Base-by-base conservation (phyloP, 2,797 vertebrate genomes). In the Gambusia yucatana region DNA sequence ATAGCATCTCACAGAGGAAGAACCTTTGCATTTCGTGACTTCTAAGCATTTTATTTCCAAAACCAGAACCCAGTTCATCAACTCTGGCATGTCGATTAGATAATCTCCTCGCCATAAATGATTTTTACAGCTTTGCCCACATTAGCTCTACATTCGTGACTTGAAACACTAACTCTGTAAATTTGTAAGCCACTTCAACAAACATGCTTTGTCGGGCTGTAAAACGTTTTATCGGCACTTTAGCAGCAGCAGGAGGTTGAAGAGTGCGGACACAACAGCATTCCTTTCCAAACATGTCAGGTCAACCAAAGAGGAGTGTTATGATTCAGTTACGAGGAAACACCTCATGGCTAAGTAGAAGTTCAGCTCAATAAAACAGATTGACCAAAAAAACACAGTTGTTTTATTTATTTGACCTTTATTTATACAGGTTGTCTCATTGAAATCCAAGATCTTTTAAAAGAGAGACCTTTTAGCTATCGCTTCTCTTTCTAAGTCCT, bases 171-270 rank as follows among this genome's bases (percentile, higher is more conserved):
- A 93, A 93, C 92, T 94, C 87, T 90, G 91, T 94, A 94, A 94
- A 93, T 94, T 93, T 94, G 94, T 95, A 93, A 88, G 88, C 91
- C 94, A 92, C 94, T 95, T 94, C 91, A 91, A 91, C 93, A 94
- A 96, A 95, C 95, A 95, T 93, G 91, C 94, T 96, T 95, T 94
- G 94, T 95, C 90, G 92, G 89, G 90, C 93, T 77, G 89, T 96
- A 96, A 96, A 96, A 91, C 91, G 94, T 78, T 96, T 96, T 95
- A 96, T 95, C 94, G 80, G 91, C 91, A 93, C 95, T 95, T 95
- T 92, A 90, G 86, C 92, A 96, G 89, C 96, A 96, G 95, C 92
- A 43, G 96, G 95, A 94, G 95, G 91, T 88, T 86, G 85, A 82
- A 86, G 92, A 87, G 90, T 78, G 47, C 79, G 87, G 92, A 95